These are phyloP conservation scores for Elegia similella DNA, from an alignment of 2,888 invertebrate genomes.

Conservation along the genomic window DNA sequence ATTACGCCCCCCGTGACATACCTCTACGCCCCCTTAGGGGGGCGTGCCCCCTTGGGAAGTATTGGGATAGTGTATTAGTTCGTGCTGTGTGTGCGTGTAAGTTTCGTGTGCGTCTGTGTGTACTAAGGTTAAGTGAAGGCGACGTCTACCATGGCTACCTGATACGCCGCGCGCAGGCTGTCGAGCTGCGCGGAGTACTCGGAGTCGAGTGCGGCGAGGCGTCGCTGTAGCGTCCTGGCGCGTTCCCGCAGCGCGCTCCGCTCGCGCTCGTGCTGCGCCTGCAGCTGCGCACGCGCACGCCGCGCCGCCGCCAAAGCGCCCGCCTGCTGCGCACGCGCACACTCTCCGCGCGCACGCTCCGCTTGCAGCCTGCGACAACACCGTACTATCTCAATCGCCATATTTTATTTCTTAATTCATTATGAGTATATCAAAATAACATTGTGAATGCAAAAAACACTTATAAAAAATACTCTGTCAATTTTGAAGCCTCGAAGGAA, in stretches of 20 bases:
- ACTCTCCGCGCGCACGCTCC: slow-evolving; percentile 66
- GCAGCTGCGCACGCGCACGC: slow-evolving; percentile 67
- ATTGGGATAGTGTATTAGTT: no score
- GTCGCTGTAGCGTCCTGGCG: slow-evolving; percentile 86
- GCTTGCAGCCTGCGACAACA: slow-evolving; percentile 49
- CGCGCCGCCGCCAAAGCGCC: slow-evolving; percentile 68
- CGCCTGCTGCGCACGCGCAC: slow-evolving; percentile 67
- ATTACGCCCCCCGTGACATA: no score
- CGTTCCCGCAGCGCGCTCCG: slow-evolving; percentile 85
- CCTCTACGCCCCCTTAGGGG: no score
- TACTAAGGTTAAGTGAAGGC: slow-evolving; percentile 32
- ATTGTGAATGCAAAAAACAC: no score
- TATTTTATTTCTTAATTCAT: no score
- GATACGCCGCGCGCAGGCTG: slow-evolving; percentile 89
- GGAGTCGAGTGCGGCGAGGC: slow-evolving; percentile 87
- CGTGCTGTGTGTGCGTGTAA: background rate
- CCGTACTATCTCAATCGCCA: no score
- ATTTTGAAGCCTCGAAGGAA: no score
- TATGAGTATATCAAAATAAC: no score
- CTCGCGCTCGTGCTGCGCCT: slow-evolving; percentile 79
- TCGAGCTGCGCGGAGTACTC: slow-evolving; percentile 93
- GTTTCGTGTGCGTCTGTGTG: slow-evolving; percentile 23
- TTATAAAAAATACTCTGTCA: no score
- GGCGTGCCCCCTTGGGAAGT: no score
- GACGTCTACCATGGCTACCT: slow-evolving; percentile 47